A percentile compares a stretch with the other conserved stretches of the same genome.
phyloP scores from a whole-genome alignment of 2,888 invertebrate species.

The Pasiphila rectangulata region DNA sequence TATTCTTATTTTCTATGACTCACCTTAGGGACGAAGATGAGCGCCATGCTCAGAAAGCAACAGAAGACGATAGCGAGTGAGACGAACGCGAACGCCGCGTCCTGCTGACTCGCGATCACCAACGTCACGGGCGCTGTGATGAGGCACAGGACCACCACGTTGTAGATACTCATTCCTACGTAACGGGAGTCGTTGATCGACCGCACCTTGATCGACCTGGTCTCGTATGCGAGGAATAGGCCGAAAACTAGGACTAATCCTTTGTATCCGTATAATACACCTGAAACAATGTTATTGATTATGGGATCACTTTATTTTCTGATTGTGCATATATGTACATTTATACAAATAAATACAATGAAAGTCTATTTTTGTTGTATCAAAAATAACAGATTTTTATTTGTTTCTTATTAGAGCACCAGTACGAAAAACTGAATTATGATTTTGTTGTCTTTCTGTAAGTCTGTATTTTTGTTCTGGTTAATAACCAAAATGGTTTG shows the following conservation, averaged over 20 bases:
- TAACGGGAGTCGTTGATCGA: constrained; percentile 99
- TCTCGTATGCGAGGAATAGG: constrained; percentile 98
- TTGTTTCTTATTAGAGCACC: too few species aligned
- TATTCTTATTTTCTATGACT: too few species aligned
- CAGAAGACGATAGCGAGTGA: constrained; percentile 98
- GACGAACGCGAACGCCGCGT: constrained; percentile 98
- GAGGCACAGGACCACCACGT: constrained; percentile 97
- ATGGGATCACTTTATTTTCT: background rate
- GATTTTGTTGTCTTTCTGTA: too few species aligned
- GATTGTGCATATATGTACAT: too few species aligned
- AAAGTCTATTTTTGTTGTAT: too few species aligned
- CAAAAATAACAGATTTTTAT: too few species aligned
- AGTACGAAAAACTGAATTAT: too few species aligned
- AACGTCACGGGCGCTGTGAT: constrained; percentile 99
- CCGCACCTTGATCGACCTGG: constrained; percentile 96
- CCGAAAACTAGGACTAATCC: constrained; percentile 98
- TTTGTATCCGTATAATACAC: constrained; percentile 97
- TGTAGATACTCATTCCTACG: constrained; percentile 99
- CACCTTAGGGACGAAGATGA: constrained; percentile 99
- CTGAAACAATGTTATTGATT: constrained; percentile 66
- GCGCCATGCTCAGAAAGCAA: constrained; percentile 98
- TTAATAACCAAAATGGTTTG: too few species aligned
- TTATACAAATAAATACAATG: too few species aligned
- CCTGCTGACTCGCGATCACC: constrained; percentile 98
- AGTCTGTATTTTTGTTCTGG: too few species aligned